Percentiles rank a stretch among this genome's conserved stretches.
phyloP scores from a whole-genome alignment of 2,888 invertebrate genomes.

The Drosophila anceps region DNA sequence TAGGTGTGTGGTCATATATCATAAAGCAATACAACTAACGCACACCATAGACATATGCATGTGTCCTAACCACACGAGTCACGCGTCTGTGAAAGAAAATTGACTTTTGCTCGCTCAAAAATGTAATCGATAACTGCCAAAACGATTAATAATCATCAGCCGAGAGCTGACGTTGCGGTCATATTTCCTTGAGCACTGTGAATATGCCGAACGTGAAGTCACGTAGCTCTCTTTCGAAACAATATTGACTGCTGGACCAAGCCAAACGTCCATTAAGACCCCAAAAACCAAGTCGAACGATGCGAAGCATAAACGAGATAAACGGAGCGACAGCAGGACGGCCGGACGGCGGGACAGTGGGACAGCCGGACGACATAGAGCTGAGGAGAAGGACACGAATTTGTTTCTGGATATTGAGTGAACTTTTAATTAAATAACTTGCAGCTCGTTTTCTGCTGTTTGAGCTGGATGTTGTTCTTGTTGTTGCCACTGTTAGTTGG shows the following conservation, averaged over 20 bases:
- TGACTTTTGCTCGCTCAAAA: background rate
- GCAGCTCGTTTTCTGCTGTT: constrained; percentile 69
- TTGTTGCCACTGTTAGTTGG: constrained; percentile 21
- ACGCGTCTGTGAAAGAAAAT: constrained; percentile 1
- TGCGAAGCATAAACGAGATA: constrained; percentile 12
- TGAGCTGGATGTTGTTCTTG: constrained; percentile 33
- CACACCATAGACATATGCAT: background rate
- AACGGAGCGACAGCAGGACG: constrained; percentile 7
- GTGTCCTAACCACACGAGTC: background rate
- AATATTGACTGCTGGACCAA: constrained; percentile 24
- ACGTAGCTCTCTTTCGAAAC: constrained; percentile 11
- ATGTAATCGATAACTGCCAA: constrained; percentile 21
- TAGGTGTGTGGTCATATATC: background rate
- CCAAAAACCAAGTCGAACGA: constrained; percentile 7
- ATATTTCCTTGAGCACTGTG: constrained; percentile 12
- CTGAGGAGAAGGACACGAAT: constrained; percentile 12
- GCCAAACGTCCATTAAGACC: constrained; percentile 17
- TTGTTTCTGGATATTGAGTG: constrained; percentile 58
- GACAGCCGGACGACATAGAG: background rate
- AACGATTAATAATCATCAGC: constrained; percentile 9
- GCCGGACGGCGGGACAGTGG: background rate
- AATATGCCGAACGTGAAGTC: constrained; percentile 6
- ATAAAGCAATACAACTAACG: background rate
- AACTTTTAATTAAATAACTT: constrained; percentile 80
- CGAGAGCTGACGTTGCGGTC: constrained; percentile 5